These are phyloP conservation scores for Apodemia hepburni DNA, from an alignment of 2,888 invertebrate species.

Conservation along the genomic window DNA sequence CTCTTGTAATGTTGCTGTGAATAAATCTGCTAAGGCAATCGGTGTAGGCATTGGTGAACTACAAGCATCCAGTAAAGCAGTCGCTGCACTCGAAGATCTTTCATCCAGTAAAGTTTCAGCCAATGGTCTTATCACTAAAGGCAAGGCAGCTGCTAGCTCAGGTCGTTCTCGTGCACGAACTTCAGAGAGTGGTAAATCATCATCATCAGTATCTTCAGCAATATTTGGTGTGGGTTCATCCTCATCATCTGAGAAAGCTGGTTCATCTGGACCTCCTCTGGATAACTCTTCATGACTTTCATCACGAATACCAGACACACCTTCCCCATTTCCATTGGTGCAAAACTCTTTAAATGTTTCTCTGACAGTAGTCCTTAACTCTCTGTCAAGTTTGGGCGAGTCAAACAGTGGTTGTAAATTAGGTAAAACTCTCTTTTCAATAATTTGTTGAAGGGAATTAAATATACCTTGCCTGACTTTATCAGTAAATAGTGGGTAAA, in stretches of 20 bases:
- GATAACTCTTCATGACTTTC: conserved; percentile 65
- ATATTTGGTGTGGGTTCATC: conserved; percentile 80
- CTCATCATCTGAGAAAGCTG: conserved; percentile 93
- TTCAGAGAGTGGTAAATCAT: conserved; percentile 89
- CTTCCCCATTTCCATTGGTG: conserved; percentile 74
- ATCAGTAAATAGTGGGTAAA: conserved; percentile 88
- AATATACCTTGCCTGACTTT: conserved; percentile 91
- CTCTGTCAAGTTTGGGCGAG: conserved; percentile 91
- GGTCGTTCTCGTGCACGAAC: conserved; percentile 84
- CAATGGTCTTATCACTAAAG: conserved; percentile 60
- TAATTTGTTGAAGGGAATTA: conserved; percentile 90
- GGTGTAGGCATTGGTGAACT: conserved; percentile 61
- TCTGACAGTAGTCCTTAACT: conserved; percentile 89
- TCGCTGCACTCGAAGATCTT: conserved; percentile 56
- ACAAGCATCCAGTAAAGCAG: conserved; percentile 61
- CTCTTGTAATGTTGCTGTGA: conserved; percentile 72
- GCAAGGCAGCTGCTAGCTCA: conserved; percentile 71
- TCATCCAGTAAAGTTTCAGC: conserved; percentile 73
- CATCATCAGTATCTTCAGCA: conserved; percentile 84
- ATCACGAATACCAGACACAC: conserved; percentile 69
- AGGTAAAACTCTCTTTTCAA: conserved; percentile 95
- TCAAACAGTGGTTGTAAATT: conserved; percentile 93
- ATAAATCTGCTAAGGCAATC: conserved; percentile 64
- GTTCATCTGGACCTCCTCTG: conserved; percentile 81
- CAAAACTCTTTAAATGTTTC: conserved; percentile 97